phyloP scores from a whole-genome alignment of 2,888 invertebrate genomes.

The Ochropleura leucogaster region DNA sequence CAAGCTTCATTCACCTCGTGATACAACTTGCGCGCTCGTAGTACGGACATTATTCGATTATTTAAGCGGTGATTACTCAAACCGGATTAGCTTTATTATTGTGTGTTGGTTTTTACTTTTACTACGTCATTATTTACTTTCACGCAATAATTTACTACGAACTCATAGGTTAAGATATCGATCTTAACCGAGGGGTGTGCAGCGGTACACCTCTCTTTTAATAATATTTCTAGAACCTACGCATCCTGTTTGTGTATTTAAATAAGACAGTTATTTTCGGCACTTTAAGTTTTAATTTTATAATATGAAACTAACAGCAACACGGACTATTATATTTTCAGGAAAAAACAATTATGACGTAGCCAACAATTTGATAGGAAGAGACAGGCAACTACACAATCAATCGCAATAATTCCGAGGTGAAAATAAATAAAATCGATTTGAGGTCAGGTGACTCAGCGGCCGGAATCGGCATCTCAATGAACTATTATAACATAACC shows the following conservation, averaged over 20 bases:
- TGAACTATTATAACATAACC: slow-evolving; percentile 78
- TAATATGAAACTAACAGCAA: not conserved
- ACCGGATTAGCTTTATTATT: slow-evolving; percentile 43
- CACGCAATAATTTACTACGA: not conserved
- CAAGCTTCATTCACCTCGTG: slow-evolving; percentile 69
- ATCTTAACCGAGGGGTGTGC: too few species aligned
- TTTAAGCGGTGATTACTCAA: slow-evolving; percentile 26
- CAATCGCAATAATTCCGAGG: slow-evolving; percentile 45
- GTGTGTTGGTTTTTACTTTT: slow-evolving; percentile 18
- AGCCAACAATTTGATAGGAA: slow-evolving; percentile 8
- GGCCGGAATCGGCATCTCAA: slow-evolving; percentile 73
- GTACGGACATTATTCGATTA: slow-evolving; percentile 50
- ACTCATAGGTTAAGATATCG: not conserved
- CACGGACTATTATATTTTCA: not conserved
- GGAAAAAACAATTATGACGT: not conserved
- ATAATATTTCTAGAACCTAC: not conserved
- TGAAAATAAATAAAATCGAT: slow-evolving; percentile 62
- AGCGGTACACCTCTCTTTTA: not conserved
- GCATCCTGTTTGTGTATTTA: not conserved
- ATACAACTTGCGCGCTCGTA: slow-evolving; percentile 62
- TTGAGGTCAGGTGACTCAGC: slow-evolving; percentile 75
- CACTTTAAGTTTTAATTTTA: not conserved
- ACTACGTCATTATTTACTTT: slow-evolving; percentile 11
- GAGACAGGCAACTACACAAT: slow-evolving; percentile 42
- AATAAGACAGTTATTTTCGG: not conserved